Percentiles rank a stretch among this genome's conserved stretches.
Conservation (phyloP, 2,113 vertebrate genomes). For the Smithornis capensis region DNA sequence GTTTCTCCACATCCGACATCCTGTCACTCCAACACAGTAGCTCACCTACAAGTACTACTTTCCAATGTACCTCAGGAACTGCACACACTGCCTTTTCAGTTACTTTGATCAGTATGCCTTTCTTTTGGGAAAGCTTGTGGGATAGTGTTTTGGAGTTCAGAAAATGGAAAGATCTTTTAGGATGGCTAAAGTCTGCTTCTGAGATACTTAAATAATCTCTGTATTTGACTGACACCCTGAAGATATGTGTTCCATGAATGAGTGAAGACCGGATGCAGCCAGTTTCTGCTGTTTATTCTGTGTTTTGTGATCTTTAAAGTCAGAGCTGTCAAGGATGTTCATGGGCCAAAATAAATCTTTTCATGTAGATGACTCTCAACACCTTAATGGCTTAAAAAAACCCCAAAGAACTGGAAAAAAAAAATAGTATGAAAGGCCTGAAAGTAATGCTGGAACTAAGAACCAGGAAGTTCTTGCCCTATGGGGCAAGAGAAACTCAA, state of each 20-base stretch:
- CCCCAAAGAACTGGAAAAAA: background rate
- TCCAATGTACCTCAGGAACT: fast-evolving
- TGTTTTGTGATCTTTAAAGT: background rate
- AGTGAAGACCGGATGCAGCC: background rate
- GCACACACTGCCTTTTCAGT: fast-evolving
- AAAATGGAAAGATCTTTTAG: background rate
- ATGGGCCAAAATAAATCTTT: background rate
- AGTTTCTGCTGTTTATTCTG: background rate
- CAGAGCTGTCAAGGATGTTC: background rate
- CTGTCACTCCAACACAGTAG: background rate
- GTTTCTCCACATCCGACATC: background rate
- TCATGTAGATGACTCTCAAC: background rate
- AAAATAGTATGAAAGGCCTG: background rate
- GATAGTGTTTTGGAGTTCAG: background rate
- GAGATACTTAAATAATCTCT: background rate
- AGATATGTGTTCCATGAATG: background rate
- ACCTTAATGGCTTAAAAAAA: background rate
- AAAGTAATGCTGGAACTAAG: background rate
- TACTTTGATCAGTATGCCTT: background rate
- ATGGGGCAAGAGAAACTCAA: background rate
- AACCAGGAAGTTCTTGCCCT: background rate
- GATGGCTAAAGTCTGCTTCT: background rate
- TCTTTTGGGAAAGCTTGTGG: background rate
- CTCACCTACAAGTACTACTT: background rate
- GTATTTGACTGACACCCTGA: background rate